phyloP scores from a whole-genome alignment of 2,888 invertebrate species.

The Nineta flava region DNA sequence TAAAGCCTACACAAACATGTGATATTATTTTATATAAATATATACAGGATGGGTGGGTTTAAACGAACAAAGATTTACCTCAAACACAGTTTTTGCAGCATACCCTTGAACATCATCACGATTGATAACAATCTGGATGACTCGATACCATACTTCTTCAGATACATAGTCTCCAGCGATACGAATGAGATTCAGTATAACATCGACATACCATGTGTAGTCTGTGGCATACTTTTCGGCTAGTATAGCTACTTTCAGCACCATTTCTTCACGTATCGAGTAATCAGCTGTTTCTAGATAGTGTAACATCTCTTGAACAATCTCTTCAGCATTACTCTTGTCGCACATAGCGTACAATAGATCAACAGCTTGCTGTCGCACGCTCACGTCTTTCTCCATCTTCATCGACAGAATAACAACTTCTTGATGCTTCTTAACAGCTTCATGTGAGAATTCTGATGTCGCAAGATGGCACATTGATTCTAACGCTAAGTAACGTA shows the following conservation, averaged over 20 bases:
- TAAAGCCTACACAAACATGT: conserved; percentile 42
- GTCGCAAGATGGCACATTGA: conserved; percentile 99
- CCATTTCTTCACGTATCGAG: conserved; percentile 99
- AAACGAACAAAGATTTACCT: no score
- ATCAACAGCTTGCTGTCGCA: conserved; percentile 95
- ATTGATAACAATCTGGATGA: conserved; percentile 98
- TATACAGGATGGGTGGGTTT: no score
- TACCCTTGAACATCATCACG: conserved; percentile 99
- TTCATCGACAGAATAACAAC: conserved; percentile 98
- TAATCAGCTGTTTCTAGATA: conserved; percentile 99
- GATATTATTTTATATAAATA: no score
- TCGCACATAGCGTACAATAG: conserved; percentile 99
- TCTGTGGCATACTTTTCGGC: conserved; percentile 99
- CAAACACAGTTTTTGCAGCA: conserved; percentile 98
- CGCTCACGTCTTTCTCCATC: conserved; percentile 97
- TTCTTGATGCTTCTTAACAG: conserved; percentile 99
- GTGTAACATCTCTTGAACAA: conserved; percentile 98
- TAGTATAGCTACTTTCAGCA: conserved; percentile 95
- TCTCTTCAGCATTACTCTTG: conserved; percentile 96
- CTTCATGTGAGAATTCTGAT: conserved; percentile 98
- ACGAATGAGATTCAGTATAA: conserved; percentile 94
- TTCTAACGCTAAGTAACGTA: conserved; percentile 93
- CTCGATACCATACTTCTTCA: conserved; percentile 99
- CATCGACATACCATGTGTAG: conserved; percentile 96
- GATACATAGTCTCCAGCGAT: conserved; percentile 99